Evolutionary conservation across 2,113 vertebrate genomes (phyloP).

Genomic region (Dryoscopus gambensis): DNA sequence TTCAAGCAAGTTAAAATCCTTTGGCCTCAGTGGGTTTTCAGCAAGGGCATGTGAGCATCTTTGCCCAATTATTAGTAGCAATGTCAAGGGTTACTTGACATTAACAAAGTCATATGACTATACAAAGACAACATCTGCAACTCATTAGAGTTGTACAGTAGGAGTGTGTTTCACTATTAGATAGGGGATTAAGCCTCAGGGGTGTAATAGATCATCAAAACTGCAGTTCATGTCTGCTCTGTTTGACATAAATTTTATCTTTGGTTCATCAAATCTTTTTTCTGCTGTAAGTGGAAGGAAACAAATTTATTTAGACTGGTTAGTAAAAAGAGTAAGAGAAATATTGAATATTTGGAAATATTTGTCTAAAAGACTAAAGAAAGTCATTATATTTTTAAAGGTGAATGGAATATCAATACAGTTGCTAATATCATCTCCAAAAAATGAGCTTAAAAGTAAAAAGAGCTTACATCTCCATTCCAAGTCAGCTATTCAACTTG

Average conservation of each 20-base stretch:
- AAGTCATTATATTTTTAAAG: not conserved
- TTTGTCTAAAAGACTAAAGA: not conserved
- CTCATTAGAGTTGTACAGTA: not conserved
- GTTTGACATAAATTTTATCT: not conserved
- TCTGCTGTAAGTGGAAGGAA: not conserved
- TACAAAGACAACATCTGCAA: constrained; percentile 32
- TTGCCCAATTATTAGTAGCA: not conserved
- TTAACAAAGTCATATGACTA: not conserved
- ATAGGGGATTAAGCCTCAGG: not conserved
- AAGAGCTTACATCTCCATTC: not conserved
- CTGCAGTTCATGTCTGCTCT: not conserved
- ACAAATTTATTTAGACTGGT: not conserved
- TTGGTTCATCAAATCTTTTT: not conserved
- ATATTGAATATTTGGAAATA: not conserved
- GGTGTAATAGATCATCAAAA: not conserved
- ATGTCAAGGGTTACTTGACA: not conserved
- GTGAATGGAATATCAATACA: not conserved
- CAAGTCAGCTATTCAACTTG: not conserved
- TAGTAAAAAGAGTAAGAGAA: not conserved
- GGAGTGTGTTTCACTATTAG: constrained; percentile 24
- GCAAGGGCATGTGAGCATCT: not conserved
- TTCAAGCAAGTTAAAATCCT: not conserved
- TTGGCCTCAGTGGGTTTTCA: not conserved
- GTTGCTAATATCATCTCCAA: not conserved
- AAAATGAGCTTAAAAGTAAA: not conserved